phyloP scores from a whole-genome alignment of 2,888 invertebrate species.

The Cephus pulcher region DNA sequence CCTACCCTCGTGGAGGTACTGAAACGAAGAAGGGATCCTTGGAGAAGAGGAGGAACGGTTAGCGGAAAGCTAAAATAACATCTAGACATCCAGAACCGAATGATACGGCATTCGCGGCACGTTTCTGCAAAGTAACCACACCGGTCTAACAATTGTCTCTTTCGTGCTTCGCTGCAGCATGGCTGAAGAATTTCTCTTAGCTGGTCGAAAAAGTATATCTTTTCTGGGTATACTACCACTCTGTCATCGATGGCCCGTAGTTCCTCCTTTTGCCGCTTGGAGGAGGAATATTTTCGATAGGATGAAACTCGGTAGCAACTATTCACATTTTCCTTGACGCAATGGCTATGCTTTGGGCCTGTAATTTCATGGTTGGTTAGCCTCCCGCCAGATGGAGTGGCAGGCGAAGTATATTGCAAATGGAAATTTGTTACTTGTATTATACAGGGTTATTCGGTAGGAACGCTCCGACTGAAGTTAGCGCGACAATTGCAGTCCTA shows the following conservation, averaged over 20 bases:
- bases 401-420: not conserved
- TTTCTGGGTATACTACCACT: not conserved
- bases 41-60: constrained; percentile 19
- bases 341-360: not conserved
- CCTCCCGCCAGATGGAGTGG: not conserved
- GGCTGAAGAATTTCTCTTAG: not conserved
- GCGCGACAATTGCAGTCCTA: no score
- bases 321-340: not conserved
- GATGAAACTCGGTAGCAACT: not conserved
- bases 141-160: not conserved
- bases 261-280: not conserved
- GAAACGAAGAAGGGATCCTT: constrained; percentile 17
- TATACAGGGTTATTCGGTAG: no score
- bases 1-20: not conserved
- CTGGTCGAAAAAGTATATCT: not conserved
- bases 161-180: not conserved
- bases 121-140: constrained; percentile 22
- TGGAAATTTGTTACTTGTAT: not conserved
- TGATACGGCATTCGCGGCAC: constrained; percentile 26
- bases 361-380: not conserved
- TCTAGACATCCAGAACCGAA: constrained; percentile 18
- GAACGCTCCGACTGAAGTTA: no score
- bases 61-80: constrained; percentile 27
- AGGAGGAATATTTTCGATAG: not conserved
- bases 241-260: not conserved